Evolutionary conservation across 1,140 invertebrate species (phyloP), one percentile per base, ranked within the genome.

Genomic region (Saccostrea cuccullata): DNA sequence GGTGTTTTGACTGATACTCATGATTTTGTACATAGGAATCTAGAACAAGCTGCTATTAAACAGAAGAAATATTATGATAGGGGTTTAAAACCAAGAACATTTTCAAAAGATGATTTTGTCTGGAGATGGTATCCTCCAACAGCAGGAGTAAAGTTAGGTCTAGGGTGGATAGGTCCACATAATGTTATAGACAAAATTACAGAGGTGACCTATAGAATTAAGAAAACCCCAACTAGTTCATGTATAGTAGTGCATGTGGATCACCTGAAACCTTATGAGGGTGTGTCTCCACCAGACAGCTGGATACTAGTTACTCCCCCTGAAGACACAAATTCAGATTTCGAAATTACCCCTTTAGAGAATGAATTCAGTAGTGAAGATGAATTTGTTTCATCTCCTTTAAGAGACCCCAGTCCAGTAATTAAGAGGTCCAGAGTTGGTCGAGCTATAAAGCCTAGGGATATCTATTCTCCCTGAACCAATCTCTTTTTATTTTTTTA

Each of bases 91-190:
- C 64, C 83, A 12, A 55, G 60, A 15, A 20, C 56, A 55, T 56
- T 87, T 88, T 26, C 82, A 36, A 64, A 23, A 23, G 89, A 86
- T 9, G 20, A 23, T 15, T 91, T 67, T 67, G 87, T 89, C 2
- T 91, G 90, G 89, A 82, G 90, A 55, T 91, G 87, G 85, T 91
- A 91, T 85, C 89, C 87, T 36, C 90, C 90, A 30, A 58, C 26
- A 15, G 88, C 88, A 40, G 60, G 77, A 55, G 17, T 30, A 55
- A 88, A 91, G 60, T 64, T 89, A 87, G 85, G 86, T 26, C 36
- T 88, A 20, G 60, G 87, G 0, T 91, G 89, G 87, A 86, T 47
- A 67, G 89, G 89, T 55, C 90, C 90, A 2, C 89, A 87, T 70
- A 23, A 83, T n/a, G 84, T 91, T 2, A 47, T 88, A 20, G n/a